Conservation (phyloP, 2,888 invertebrate genomes). For the Bombylius discolor region DNA sequence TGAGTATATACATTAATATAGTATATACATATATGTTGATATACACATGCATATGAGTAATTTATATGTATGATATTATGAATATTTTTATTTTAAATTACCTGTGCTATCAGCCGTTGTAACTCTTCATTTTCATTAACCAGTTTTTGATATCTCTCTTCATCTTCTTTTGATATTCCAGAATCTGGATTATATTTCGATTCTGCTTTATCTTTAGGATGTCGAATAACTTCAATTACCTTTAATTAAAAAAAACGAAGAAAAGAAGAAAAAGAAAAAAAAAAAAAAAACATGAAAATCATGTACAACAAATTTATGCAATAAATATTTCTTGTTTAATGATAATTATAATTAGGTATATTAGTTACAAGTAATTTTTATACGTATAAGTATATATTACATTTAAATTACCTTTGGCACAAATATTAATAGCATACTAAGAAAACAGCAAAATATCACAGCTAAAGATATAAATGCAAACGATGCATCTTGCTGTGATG, state of each 20-base stretch:
- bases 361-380: too few species aligned
- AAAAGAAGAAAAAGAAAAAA: constrained; percentile 7
- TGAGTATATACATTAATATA: too few species aligned
- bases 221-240: constrained; percentile 82
- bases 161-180: constrained; percentile 77
- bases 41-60: too few species aligned
- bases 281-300: neutral
- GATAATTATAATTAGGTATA: neutral
- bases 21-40: too few species aligned
- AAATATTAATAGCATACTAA: constrained; percentile 97
- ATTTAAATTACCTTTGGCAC: constrained; percentile 72
- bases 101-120: constrained; percentile 87
- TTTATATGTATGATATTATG: too few species aligned
- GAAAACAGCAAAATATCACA: constrained; percentile 94
- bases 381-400: too few species aligned
- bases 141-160: constrained; percentile 86
- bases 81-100: constrained; percentile 29
- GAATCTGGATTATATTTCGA: constrained; percentile 77
- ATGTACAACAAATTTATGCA: neutral
- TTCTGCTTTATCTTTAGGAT: constrained; percentile 78
- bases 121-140: constrained; percentile 92
- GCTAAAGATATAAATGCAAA: constrained; percentile 94
- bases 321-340: neutral
- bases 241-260: constrained; percentile 21
- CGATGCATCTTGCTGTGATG: constrained; percentile 93